Evolutionary conservation across 2,113 vertebrate genomes (phyloP).

Genomic region (Prolemur simus): DNA sequence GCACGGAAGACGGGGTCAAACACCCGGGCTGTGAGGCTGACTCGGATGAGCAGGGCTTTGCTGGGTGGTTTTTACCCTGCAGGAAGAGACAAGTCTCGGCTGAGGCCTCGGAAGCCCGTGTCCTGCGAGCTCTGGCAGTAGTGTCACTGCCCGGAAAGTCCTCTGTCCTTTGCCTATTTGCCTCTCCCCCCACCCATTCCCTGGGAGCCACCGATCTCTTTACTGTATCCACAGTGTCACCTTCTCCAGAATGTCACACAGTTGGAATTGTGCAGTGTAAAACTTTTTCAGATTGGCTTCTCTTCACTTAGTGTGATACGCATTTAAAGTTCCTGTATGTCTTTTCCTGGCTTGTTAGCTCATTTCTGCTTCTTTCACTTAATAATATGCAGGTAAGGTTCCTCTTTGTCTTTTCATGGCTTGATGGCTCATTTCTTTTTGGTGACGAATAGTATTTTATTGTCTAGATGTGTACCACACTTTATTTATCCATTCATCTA

Average conservation of each 20-base stretch:
- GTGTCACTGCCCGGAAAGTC: no score
- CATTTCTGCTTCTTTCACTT: not conserved
- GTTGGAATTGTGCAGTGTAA: not conserved
- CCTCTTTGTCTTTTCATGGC: not conserved
- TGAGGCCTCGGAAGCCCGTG: not conserved
- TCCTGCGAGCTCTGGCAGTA: not conserved
- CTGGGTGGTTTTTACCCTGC: not conserved
- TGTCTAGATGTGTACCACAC: not conserved
- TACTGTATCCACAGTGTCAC: not conserved
- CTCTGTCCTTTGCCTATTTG: not conserved
- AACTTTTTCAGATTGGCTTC: not conserved
- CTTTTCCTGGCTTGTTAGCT: not conserved
- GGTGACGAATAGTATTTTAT: not conserved
- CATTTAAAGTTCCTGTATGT: not conserved
- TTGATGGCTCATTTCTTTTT: not conserved
- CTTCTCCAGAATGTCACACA: not conserved
- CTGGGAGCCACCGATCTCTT: not conserved
- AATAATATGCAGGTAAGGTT: not conserved
- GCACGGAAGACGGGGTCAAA: not conserved
- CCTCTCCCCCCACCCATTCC: not conserved
- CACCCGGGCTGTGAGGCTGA: not conserved
- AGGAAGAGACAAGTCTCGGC: not conserved
- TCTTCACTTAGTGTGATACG: not conserved
- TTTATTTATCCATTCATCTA: not conserved
- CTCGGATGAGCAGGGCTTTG: not conserved